Conservation (phyloP, 2,888 invertebrate genomes). For the Lasioglossum pauxillum region DNA sequence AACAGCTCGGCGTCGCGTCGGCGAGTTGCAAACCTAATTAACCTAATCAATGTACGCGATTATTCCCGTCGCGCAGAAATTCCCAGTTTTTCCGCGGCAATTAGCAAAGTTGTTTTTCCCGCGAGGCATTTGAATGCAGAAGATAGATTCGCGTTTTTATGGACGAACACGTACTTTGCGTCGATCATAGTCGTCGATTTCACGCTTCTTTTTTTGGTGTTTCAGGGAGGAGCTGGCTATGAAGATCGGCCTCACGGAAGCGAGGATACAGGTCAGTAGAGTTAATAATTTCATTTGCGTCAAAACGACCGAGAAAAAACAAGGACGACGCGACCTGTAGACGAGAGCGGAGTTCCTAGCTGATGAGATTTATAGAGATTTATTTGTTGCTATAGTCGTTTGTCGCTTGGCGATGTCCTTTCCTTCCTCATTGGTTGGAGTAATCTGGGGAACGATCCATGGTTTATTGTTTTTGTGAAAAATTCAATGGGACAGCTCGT, state of each 20-base stretch:
- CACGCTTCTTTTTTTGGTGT: slow-evolving; percentile 73
- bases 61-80: slow-evolving; percentile 21
- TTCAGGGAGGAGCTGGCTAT: slow-evolving; percentile 97
- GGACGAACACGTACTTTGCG: background rate
- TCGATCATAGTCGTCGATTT: background rate
- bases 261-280: slow-evolving; percentile 94
- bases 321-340: background rate
- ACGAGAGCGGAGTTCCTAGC: background rate
- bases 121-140: slow-evolving; percentile 39
- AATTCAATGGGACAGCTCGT: background rate
- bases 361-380: background rate
- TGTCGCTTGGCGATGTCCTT: background rate
- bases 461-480: background rate
- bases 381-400: background rate
- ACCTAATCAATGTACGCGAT: slow-evolving; percentile 48
- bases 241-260: slow-evolving; percentile 97
- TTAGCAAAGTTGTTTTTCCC: slow-evolving; percentile 48
- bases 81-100: slow-evolving; percentile 15
- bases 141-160: slow-evolving; percentile 1
- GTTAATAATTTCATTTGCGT: slow-evolving; percentile 8
- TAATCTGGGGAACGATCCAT: background rate
- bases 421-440: background rate
- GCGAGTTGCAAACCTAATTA: slow-evolving; percentile 62
- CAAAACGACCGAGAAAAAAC: background rate
- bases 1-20: slow-evolving; percentile 18